Evolutionary conservation across 2,888 invertebrate species (phyloP).

Genomic region (Apamea sordens): DNA sequence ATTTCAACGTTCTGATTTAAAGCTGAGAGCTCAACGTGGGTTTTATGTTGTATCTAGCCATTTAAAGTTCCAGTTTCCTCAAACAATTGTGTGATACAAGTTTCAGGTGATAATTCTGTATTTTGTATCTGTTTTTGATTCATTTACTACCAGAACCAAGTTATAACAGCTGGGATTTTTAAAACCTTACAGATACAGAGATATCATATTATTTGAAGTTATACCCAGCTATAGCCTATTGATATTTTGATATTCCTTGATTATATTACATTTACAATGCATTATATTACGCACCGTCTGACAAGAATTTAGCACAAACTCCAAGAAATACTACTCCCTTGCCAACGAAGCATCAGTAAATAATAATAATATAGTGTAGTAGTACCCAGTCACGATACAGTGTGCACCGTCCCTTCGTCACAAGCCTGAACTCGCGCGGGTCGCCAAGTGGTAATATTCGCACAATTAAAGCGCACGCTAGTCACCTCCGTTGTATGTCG

Average conservation of each 20-base stretch:
- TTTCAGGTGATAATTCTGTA: neutral
- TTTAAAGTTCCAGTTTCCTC: neutral
- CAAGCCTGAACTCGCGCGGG: conserved; percentile 39
- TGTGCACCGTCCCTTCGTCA: conserved; percentile 33
- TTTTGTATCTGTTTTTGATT: neutral
- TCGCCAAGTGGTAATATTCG: conserved; percentile 74
- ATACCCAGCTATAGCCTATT: neutral
- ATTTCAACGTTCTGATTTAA: conserved; percentile 70
- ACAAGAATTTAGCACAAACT: neutral
- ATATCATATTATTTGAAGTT: too few species aligned
- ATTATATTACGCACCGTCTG: neutral
- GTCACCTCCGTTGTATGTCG: conserved; percentile 30
- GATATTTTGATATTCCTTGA: neutral
- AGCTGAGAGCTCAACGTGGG: conserved; percentile 35
- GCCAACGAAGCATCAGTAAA: neutral
- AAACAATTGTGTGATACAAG: neutral
- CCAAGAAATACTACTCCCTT: neutral
- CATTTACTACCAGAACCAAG: neutral
- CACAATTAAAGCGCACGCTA: conserved; percentile 69
- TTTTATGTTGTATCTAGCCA: neutral
- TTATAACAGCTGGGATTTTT: neutral
- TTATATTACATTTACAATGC: neutral
- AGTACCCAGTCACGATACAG: neutral
- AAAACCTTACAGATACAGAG: neutral
- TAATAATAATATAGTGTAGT: too few species aligned